Percentiles rank a stretch among this genome's conserved stretches.
Conservation (phyloP, 2,113 vertebrate genomes). For the Fulica atra region DNA sequence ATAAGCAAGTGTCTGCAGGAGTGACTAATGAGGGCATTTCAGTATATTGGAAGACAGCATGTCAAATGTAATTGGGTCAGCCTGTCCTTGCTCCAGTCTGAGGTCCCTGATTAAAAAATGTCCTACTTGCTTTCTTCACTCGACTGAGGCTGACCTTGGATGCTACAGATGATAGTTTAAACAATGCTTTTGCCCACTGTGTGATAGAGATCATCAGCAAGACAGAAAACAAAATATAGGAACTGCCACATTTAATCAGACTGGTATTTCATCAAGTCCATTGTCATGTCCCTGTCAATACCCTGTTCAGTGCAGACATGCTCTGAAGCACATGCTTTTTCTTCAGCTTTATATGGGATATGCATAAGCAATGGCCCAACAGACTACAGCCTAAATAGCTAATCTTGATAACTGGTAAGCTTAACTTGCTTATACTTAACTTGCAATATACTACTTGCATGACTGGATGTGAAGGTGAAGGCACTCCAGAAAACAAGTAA, state of each 20-base stretch:
- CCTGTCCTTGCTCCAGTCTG: not conserved
- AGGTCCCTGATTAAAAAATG: not conserved
- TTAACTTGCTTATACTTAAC: too few relatives aligned
- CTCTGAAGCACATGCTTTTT: not conserved
- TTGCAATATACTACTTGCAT: not conserved
- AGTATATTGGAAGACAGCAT: too few relatives aligned
- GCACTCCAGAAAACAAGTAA: not conserved
- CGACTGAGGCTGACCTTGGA: not conserved
- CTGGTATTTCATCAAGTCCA: not conserved
- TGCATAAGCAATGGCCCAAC: not conserved
- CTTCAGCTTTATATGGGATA: not conserved
- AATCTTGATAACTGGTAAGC: not conserved
- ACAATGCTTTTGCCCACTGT: not conserved
- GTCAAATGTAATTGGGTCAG: fast-evolving
- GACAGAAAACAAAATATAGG: not conserved
- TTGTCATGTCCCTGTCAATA: not conserved
- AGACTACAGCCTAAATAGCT: not conserved
- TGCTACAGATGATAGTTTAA: fast-evolving
- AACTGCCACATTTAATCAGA: not conserved
- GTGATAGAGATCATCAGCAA: not conserved
- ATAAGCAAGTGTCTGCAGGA: not conserved
- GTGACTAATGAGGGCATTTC: not conserved
- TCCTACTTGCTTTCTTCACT: not conserved
- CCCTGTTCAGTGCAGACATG: fast-evolving
- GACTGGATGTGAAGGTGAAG: not conserved